Percentiles rank a stretch among this genome's conserved stretches.
phyloP scores from a whole-genome alignment of 2,888 invertebrate species.

The Norana najaformis region DNA sequence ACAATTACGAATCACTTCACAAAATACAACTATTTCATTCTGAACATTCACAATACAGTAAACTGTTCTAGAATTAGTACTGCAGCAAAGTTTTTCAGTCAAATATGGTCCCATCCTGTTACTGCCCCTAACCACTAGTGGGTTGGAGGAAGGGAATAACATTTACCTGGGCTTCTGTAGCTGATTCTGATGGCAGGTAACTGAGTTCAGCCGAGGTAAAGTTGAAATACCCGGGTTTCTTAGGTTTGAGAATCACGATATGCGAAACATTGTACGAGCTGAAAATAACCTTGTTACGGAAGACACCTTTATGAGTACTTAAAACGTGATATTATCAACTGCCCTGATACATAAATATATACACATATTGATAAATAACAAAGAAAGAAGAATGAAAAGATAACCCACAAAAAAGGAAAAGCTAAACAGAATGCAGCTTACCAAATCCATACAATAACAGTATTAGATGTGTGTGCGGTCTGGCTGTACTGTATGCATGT shows the following conservation, averaged over 20 bases:
- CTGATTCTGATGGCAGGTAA: slow-evolving; percentile 79
- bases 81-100: too few species aligned
- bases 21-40: background rate
- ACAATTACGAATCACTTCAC: background rate
- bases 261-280: slow-evolving; percentile 87
- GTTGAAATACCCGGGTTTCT: slow-evolving; percentile 90
- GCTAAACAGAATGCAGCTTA: background rate
- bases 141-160: background rate
- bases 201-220: slow-evolving; percentile 91
- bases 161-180: slow-evolving; percentile 69
- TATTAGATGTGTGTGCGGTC: too few species aligned
- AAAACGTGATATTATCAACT: too few species aligned
- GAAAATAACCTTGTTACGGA: slow-evolving; percentile 25
- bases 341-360: background rate
- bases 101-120: too few species aligned
- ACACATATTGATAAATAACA: background rate
- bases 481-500: too few species aligned
- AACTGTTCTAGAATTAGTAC: background rate
- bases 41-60: background rate
- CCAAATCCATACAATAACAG: too few species aligned
- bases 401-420: background rate
- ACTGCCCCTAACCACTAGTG: too few species aligned
- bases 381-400: background rate
- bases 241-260: slow-evolving; percentile 86
- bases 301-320: background rate